phyloP scores from a whole-genome alignment of 2,113 vertebrate genomes.

The Picathartes gymnocephalus region DNA sequence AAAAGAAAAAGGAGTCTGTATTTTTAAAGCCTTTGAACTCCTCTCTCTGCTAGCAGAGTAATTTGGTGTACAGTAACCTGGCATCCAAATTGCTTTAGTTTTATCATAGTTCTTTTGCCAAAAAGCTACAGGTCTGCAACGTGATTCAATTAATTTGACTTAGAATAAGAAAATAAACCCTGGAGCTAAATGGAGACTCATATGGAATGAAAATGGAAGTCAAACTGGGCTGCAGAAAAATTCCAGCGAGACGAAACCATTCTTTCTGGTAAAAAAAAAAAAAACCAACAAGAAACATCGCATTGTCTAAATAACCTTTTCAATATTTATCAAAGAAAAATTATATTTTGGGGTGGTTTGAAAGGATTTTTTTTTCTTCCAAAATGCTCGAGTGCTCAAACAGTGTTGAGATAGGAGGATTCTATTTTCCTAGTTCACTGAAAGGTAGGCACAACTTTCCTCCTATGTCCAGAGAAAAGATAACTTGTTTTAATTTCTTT shows the following conservation, averaged over 20 bases:
- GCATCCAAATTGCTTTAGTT: not conserved
- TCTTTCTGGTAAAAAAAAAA: not conserved
- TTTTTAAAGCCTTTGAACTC: not conserved
- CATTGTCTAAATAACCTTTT: not conserved
- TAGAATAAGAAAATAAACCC: not conserved
- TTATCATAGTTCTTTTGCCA: not conserved
- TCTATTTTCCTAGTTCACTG: not conserved
- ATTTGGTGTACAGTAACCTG: not conserved
- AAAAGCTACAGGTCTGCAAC: not conserved
- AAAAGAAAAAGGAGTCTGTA: not conserved
- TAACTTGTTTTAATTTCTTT: not conserved
- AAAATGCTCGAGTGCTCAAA: not conserved
- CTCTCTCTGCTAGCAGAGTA: not conserved
- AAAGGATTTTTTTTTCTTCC: not conserved
- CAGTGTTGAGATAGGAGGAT: not conserved
- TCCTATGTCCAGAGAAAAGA: not conserved
- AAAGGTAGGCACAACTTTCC: not conserved
- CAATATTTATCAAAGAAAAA: not conserved
- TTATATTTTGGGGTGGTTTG: fast-evolving
- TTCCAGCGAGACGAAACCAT: not conserved
- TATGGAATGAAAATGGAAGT: not conserved
- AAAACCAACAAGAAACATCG: not conserved
- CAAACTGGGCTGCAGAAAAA: not conserved
- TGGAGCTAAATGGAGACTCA: not conserved
- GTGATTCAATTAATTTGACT: not conserved